Evolutionary conservation across 2,888 invertebrate genomes (phyloP).

Genomic region (Lysandra coridon): DNA sequence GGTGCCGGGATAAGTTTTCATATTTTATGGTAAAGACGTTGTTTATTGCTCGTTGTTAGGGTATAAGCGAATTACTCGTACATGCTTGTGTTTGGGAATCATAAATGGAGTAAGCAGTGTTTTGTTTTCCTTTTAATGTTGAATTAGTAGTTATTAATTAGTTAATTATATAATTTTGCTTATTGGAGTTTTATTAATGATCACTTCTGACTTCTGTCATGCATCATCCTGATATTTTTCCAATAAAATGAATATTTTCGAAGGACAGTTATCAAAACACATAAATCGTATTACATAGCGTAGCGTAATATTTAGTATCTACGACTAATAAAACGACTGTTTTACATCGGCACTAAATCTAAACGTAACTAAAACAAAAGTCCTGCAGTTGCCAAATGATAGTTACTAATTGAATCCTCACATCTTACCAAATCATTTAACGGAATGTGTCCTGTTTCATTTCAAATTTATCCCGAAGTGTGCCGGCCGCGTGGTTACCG

Average conservation of each 20-base stretch:
- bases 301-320: no score
- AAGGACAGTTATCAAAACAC: no score
- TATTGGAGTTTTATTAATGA: no score
- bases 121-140: background rate
- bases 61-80: background rate
- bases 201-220: no score
- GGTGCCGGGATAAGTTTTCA: conserved; percentile 11
- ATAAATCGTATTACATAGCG: no score
- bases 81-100: background rate
- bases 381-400: no score
- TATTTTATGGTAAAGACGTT: conserved; percentile 16
- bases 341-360: no score
- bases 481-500: conserved; percentile 34
- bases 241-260: no score
- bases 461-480: background rate
- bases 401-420: background rate
- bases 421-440: background rate
- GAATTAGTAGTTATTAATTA: no score
- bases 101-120: background rate
- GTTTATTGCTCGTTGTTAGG: conserved; percentile 15
- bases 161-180: background rate
- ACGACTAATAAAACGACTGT: no score
- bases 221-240: no score
- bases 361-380: no score
- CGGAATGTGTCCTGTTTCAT: background rate